Conservation (phyloP, 2,888 invertebrate species). For the Mythimna impura region DNA sequence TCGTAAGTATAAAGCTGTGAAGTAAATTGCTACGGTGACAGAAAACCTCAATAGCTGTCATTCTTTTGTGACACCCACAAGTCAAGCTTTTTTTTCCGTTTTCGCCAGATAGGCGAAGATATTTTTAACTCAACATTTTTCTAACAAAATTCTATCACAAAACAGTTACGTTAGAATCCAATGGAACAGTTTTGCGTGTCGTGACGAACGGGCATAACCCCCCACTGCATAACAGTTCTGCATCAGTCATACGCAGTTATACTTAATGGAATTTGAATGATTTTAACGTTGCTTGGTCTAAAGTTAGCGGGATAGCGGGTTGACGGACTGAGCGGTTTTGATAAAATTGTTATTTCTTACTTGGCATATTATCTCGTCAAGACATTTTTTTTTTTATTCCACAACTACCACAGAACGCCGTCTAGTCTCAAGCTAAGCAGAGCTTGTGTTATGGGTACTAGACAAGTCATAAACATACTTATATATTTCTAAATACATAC, state of each 20-base stretch:
- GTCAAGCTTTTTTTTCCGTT: no score
- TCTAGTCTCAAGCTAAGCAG: no score
- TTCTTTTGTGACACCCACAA: background rate
- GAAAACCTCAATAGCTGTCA: no score
- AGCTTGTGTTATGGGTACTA: no score
- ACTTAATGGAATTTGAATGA: constrained; percentile 65
- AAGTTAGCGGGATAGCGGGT: constrained; percentile 25
- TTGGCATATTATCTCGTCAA: no score
- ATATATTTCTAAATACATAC: no score
- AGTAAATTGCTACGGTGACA: no score
- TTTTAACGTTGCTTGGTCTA: constrained; percentile 23
- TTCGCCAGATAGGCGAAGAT: no score
- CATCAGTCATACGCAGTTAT: constrained; percentile 73
- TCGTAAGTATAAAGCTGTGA: no score
- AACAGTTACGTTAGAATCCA: constrained; percentile 53
- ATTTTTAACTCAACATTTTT: background rate
- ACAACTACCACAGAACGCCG: no score
- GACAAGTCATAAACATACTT: no score
- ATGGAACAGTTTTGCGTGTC: constrained; percentile 61
- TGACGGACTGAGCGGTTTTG: background rate
- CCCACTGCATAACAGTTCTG: constrained; percentile 68
- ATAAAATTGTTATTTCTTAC: background rate
- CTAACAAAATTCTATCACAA: constrained; percentile 15
- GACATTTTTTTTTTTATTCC: no score
- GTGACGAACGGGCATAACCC: constrained; percentile 67